Base-by-base conservation (phyloP, 2,888 invertebrate species). In the Proisotoma minuta region DNA sequence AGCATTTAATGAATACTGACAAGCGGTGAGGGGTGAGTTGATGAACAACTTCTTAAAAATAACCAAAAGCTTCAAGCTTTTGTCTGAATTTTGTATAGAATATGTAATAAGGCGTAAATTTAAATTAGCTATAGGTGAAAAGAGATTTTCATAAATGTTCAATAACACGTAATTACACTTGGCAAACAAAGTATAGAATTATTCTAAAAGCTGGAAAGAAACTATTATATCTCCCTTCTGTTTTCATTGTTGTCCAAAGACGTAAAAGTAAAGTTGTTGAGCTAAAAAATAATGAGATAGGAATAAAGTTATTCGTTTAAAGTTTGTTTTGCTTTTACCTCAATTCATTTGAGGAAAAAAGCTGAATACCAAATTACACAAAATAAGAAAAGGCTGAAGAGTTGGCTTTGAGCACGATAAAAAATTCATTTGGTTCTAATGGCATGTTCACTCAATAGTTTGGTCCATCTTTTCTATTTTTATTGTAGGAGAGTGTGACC, bases 81-180 rank as follows among this genome's bases (percentile, higher is more conserved):
- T n/a, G n/a, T n/a, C n/a, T n/a, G n/a, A n/a, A n/a, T n/a, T n/a
- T n/a, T n/a, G n/a, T n/a, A n/a, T n/a, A 34, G 60, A 60, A 60
- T 60, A 52, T 52, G 47, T 60, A 60, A 60, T 60, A 60, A 60
- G 60, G 60, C 60, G 60, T 60, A 52, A 60, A 56, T 40, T 40
- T 34, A 59, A 34, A 52, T 53, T 53, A 59, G 50, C 52, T 15
- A 34, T 15, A 34, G 15, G 8, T 15, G 15, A 15, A 43, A 53
- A 39, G 59, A 52, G 54, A 60, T 60, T 60, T 60, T 56, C 60
- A 60, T 60, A 60, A 60, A 60, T 47, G 60, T 54, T 60, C 60
- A 60, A 60, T 60, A 60, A 60, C 56, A 56, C 60, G 60, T 59
- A 59, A 59, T 59, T 59, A 59, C 59, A 51, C 34, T 47, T 28